Evolutionary conservation across 2,888 invertebrate genomes (phyloP), one percentile per base, ranked within the genome.

Genomic region (Ceriagrion tenellum): DNA sequence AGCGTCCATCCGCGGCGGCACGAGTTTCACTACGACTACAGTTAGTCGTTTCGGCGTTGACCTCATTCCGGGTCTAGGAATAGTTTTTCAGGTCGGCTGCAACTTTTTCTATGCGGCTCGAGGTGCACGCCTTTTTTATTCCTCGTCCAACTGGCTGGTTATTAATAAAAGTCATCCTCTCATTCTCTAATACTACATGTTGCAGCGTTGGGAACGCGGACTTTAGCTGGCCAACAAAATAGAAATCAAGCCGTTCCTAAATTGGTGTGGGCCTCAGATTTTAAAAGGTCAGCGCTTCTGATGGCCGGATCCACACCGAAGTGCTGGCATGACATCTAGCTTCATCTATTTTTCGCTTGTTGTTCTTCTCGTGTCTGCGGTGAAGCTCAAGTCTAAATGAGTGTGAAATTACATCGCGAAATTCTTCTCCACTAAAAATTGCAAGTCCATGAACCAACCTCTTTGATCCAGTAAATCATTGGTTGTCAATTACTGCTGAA

Each of bases 21-120:
- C 35, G 81, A 35, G 81, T 81, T 81, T 81, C 81, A 81, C 81
- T 81, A 81, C 81, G 35, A 81, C 81, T 35, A 81, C 81, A 81
- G 81, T 81, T 81, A 81, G 30, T 30, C 81, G 81, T 35, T 81
- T 12, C 16, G 35, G 35, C 30, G 30, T 16, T 74, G 81, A 81
- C 81, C 81, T 81, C 81, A 81, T 35, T 81, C 35, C 35, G 1
- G 35, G 81, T 81, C 81, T 81, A 81, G 81, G 81, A 81, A 81
- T 81, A 81, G 81, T 81, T 81, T 81, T 81, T 81, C 81, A n/a
- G 81, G 81, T 13, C 4, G 35, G 81, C 35, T 81, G 81, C 81
- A 81, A 35, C 81, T 81, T 81, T 81, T 81, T 81, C 81, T 26
- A 0, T 81, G 81, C 81, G 35, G 30, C 30, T 26, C 13, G 35